Conservation (phyloP, 2,888 invertebrate species). For the Poecilus cupreus region DNA sequence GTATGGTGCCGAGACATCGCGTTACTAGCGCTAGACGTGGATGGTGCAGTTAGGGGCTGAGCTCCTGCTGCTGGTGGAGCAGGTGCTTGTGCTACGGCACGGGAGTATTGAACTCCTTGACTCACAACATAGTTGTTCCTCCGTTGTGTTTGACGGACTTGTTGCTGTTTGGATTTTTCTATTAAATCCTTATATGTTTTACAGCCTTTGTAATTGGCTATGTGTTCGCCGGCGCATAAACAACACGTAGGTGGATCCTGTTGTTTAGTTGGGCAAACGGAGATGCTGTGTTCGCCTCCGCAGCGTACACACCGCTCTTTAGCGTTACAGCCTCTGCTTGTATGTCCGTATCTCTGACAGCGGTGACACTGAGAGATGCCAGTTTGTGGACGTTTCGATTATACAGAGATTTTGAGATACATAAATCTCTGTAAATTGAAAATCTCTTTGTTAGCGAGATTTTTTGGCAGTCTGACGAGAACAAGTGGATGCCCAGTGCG, state of each 20-base stretch:
- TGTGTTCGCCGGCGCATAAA: not conserved
- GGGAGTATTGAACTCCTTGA: no score
- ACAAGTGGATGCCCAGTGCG: no score
- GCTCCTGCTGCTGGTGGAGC: no score
- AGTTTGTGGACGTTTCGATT: not conserved
- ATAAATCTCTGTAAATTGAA: not conserved
- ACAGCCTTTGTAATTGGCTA: not conserved
- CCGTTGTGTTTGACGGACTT: no score
- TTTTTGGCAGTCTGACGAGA: not conserved
- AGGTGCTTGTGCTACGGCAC: no score
- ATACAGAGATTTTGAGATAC: not conserved
- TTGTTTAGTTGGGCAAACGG: not conserved
- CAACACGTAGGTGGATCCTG: not conserved
- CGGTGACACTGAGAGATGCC: not conserved
- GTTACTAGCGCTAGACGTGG: no score
- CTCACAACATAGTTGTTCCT: no score
- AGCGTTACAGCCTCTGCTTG: not conserved
- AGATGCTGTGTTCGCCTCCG: not conserved
- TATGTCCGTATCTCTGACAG: not conserved
- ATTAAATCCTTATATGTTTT: not conserved
- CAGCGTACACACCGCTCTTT: not conserved
- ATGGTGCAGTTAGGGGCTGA: no score
- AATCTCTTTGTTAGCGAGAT: not conserved
- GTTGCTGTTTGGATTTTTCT: not conserved
- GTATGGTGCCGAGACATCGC: not conserved